A percentile compares a stretch with the other conserved stretches of the same genome.
phyloP scores from a whole-genome alignment of 1,140 invertebrate genomes.

The Hermetia illucens region DNA sequence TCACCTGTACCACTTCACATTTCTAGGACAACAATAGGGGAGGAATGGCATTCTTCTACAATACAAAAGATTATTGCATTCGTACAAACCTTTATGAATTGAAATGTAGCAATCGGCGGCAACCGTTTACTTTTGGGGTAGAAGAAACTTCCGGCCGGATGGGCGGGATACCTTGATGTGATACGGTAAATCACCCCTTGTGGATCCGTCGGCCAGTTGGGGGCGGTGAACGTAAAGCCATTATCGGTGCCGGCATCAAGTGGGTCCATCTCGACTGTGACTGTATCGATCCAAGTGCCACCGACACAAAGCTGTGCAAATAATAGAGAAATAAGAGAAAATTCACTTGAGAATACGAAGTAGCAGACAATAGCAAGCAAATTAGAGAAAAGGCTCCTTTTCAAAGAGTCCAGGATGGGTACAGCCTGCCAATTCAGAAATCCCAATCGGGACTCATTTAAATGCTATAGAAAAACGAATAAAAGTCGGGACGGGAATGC shows the following conservation, averaged over 20 bases:
- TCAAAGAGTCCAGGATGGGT: no score
- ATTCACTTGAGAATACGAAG: no score
- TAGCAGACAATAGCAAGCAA: no score
- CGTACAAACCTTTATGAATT: conserved; percentile 70
- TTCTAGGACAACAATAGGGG: no score
- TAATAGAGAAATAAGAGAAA: conserved; percentile 3
- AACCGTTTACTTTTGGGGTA: conserved; percentile 75
- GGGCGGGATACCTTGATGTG: conserved; percentile 77
- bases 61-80: no score
- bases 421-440: no score
- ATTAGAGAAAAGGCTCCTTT: no score
- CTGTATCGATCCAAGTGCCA: conserved; percentile 86
- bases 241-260: conserved; percentile 95
- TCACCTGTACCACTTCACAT: no score
- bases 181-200: conserved; percentile 81
- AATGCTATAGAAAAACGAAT: no score
- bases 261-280: conserved; percentile 86
- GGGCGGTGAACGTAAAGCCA: conserved; percentile 91
- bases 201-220: conserved; percentile 83
- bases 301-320: conserved; percentile 73
- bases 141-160: conserved; percentile 90
- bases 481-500: no score
- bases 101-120: conserved; percentile 79
- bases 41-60: no score
- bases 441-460: no score